phyloP scores from a whole-genome alignment of 2,888 invertebrate genomes.

The Oscheius myriophilus region DNA sequence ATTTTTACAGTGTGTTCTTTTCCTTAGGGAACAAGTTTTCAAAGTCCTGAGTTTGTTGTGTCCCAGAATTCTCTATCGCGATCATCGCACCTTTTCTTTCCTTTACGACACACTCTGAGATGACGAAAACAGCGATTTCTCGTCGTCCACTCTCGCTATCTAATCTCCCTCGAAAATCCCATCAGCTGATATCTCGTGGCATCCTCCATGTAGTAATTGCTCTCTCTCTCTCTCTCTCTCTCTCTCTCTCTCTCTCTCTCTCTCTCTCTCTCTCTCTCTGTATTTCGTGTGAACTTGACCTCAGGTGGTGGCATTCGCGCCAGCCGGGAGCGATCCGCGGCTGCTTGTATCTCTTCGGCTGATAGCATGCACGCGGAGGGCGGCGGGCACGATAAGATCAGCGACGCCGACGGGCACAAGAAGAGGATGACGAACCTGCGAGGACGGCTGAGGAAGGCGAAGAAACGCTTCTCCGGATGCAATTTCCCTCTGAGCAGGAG shows the following conservation, averaged over 20 bases:
- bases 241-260: neutral
- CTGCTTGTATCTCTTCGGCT: too few species aligned
- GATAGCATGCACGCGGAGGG: slow-evolving; percentile 9
- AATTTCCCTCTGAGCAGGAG: slow-evolving; percentile 42
- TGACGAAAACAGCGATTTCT: slow-evolving; percentile 20
- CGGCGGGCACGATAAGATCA: slow-evolving; percentile 15
- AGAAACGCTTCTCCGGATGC: slow-evolving; percentile 44
- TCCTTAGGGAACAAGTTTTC: too few species aligned
- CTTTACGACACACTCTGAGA: neutral
- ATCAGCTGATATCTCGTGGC: neutral
- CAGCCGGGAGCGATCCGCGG: too few species aligned
- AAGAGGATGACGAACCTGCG: slow-evolving; percentile 42
- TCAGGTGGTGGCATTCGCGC: neutral
- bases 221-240: slow-evolving; percentile 20
- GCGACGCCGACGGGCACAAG: slow-evolving; percentile 12
- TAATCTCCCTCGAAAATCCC: slow-evolving; percentile 1
- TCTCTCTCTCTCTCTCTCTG: neutral
- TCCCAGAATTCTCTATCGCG: too few species aligned
- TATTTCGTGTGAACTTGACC: slow-evolving; percentile 1
- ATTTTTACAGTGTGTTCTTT: too few species aligned
- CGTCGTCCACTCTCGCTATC: neutral
- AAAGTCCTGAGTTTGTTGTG: too few species aligned
- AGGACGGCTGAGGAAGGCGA: slow-evolving; percentile 42
- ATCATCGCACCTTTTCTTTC: too few species aligned
- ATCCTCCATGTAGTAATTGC: slow-evolving; percentile 22